Evolutionary conservation across 2,888 invertebrate genomes (phyloP), one percentile per base, ranked within the genome.

Genomic region (Amphiduros pacificus): DNA sequence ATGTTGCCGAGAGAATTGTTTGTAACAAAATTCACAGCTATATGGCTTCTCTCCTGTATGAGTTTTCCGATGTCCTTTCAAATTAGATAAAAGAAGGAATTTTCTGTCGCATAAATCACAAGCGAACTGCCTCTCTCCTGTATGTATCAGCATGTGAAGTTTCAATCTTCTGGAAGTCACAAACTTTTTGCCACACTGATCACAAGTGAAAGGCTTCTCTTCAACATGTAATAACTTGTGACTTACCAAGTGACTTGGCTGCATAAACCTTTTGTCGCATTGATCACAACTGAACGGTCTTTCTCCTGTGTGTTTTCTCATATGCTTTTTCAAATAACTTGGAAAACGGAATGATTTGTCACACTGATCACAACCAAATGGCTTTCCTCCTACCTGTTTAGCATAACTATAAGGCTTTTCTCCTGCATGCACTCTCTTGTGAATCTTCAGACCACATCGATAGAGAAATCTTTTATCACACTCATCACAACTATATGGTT

Each of bases 361-460:
- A 49, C 57, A 57, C 1, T 24, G 22, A 20, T 2, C 11, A 48
- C 57, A 57, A 2, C 6, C 17, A 20, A 49, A 48, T 17, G 57
- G 57, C 22, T 49, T 57, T 31, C 49, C 49, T 29, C 57, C 49
- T 14, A 29, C n/a, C n/a, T n/a, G n/a, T n/a, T n/a, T n/a, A n/a
- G n/a, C n/a, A n/a, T n/a, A n/a, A n/a, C n/a, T n/a, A n/a, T n/a
- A n/a, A n/a, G n/a, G n/a, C n/a, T n/a, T n/a, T n/a, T n/a, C n/a
- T n/a, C n/a, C 57, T 17, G 31, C 29, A 49, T 57, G 57, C 2
- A 22, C 29, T 28, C n/a, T 28, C 9, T 28, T 6, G 50, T 57
- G 57, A 2, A 1, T 3, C 31, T 48, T 57, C 17, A 57, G 48
- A 26, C 26, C 2, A 20, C 29, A n/a, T 27, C 2, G 17, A 20